phyloP scores from a whole-genome alignment of 1,140 invertebrate species.

The Drosophila insularis region DNA sequence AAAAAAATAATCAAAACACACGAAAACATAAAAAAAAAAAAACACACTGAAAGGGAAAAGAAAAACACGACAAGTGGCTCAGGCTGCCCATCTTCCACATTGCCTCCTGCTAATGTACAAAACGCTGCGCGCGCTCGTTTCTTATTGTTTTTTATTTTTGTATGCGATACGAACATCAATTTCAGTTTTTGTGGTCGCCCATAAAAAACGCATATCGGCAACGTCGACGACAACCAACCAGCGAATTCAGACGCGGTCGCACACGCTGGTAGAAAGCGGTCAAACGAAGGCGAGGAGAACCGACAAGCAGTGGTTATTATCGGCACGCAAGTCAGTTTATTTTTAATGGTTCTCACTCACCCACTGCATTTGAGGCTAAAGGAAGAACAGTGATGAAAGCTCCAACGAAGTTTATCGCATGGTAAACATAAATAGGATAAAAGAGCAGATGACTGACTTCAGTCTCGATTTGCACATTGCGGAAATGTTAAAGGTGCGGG shows the following conservation, averaged over 20 bases:
- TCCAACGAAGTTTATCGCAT: conserved; percentile 65
- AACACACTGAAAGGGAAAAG: conserved; percentile 25
- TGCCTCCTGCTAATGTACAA: conserved; percentile 64
- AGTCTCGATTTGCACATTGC: conserved; percentile 50
- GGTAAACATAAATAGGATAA: conserved; percentile 63
- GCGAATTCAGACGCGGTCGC: conserved; percentile 1
- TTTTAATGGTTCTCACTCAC: conserved; percentile 82
- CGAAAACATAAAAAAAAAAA: conserved; percentile 20
- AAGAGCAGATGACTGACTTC: conserved; percentile 29
- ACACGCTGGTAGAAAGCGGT: neutral
- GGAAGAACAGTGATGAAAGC: conserved; percentile 52
- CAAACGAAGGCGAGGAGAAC: conserved; percentile 14
- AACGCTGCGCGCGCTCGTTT: conserved; percentile 76
- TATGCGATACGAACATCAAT: conserved; percentile 79
- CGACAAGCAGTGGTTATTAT: conserved; percentile 68
- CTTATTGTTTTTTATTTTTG: conserved; percentile 80
- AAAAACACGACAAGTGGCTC: conserved; percentile 47
- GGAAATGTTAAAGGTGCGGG: conserved; percentile 75
- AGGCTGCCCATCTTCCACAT: neutral
- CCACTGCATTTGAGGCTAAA: conserved; percentile 54
- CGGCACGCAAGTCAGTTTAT: conserved; percentile 82
- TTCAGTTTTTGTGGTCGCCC: conserved; percentile 80
- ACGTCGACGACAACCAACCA: conserved; percentile 40
- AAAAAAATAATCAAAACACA: neutral
- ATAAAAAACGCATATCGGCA: conserved; percentile 78